Conservation (phyloP, 2,113 vertebrate genomes). For the Bos javanicus region DNA sequence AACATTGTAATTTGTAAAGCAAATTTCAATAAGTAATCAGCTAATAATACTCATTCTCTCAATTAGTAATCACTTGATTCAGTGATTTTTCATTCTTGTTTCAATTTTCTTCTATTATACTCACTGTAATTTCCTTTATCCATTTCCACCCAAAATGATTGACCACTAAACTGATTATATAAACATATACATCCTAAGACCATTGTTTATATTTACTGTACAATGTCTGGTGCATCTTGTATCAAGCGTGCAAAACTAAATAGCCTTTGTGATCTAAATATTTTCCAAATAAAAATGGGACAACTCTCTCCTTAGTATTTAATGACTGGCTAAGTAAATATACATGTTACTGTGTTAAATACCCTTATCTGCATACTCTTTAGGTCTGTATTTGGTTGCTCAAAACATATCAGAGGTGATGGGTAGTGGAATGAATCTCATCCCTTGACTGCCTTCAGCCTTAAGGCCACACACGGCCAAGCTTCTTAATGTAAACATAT, state of each 20-base stretch:
- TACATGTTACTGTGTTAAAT: not conserved
- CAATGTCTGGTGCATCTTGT: not conserved
- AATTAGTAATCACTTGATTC: not conserved
- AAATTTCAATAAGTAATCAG: not conserved
- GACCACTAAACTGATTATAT: not conserved
- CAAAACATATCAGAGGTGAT: not conserved
- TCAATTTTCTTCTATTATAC: not conserved
- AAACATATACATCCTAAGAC: not conserved
- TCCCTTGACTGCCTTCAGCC: fast-evolving
- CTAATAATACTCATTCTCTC: not conserved
- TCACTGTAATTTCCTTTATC: not conserved
- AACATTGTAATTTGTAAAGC: not conserved
- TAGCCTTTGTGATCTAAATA: not conserved
- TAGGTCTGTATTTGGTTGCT: not conserved
- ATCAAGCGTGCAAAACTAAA: not conserved
- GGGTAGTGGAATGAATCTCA: not conserved
- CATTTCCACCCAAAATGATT: not conserved
- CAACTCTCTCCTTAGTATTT: not conserved
- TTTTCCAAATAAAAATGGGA: not conserved
- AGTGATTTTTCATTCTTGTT: not conserved
- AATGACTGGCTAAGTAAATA: not conserved
- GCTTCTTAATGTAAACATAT: not conserved
- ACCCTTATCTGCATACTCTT: not conserved
- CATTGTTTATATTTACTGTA: not conserved
- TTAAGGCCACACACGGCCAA: not conserved